Conservation (phyloP, 2,797 vertebrate genomes). For the Emys orbicularis region DNA sequence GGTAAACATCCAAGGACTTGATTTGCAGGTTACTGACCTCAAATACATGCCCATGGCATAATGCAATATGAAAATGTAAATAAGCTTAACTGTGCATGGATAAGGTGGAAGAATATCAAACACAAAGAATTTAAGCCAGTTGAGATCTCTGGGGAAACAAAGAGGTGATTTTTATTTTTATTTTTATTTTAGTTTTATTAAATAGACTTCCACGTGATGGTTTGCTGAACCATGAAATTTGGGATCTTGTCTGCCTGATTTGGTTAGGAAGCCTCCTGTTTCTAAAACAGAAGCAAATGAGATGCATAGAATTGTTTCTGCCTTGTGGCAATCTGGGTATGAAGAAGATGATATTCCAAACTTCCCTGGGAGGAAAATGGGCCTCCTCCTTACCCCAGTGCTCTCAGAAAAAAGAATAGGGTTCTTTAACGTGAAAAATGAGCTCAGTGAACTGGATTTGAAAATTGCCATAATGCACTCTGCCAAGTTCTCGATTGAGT, state of each 20-base stretch:
- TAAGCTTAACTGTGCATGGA: background rate
- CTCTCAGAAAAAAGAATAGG: conserved; percentile 8
- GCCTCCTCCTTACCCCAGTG: background rate
- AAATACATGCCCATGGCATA: background rate
- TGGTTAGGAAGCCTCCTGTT: background rate
- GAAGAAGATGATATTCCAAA: background rate
- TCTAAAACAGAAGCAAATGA: background rate
- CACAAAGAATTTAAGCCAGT: background rate
- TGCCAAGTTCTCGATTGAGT: background rate
- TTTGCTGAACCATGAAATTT: background rate
- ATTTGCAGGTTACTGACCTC: background rate
- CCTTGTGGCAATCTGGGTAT: background rate
- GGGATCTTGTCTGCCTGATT: background rate
- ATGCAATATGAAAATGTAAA: background rate
- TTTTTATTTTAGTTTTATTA: background rate
- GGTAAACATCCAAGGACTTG: background rate
- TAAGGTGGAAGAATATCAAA: background rate
- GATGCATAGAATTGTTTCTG: background rate
- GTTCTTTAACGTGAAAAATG: background rate
- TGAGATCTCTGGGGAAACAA: background rate
- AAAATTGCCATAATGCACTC: background rate
- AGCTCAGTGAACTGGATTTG: background rate
- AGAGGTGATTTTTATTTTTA: background rate
- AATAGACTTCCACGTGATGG: background rate
- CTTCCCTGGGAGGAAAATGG: background rate